Conservation (phyloP, 2,888 invertebrate genomes). For the Oxystoma pomonae region DNA sequence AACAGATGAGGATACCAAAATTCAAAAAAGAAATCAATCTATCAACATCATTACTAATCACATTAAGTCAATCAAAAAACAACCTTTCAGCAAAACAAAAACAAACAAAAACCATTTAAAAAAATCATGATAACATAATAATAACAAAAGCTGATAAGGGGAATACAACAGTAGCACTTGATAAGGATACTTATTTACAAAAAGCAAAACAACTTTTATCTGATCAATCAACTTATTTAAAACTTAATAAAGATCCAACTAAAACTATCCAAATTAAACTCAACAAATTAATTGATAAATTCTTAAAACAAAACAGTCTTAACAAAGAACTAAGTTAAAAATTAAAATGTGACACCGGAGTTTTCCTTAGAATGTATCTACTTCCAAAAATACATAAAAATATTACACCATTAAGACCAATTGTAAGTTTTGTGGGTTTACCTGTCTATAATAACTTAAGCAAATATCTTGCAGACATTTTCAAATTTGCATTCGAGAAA, state of each 20-base stretch:
- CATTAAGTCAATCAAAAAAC: background rate
- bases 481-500: background rate
- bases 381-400: background rate
- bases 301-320: background rate
- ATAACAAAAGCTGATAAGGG: slow-evolving; percentile 1
- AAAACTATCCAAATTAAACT: background rate
- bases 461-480: background rate
- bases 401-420: background rate
- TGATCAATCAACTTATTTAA: background rate
- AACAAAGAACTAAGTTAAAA: background rate
- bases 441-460: background rate
- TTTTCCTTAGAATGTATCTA: background rate
- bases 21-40: background rate
- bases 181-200: background rate
- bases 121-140: background rate
- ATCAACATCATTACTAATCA: background rate
- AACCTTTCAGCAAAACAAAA: background rate
- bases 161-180: background rate
- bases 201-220: background rate
- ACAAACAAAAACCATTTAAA: background rate
- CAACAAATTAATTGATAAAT: slow-evolving; percentile 1
- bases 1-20: slow-evolving; percentile 2
- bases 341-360: background rate
- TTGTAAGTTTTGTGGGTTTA: slow-evolving; percentile 1
- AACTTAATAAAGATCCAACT: background rate